phyloP scores from a whole-genome alignment of 2,113 vertebrate species.

The Boleophthalmus pectinirostris region DNA sequence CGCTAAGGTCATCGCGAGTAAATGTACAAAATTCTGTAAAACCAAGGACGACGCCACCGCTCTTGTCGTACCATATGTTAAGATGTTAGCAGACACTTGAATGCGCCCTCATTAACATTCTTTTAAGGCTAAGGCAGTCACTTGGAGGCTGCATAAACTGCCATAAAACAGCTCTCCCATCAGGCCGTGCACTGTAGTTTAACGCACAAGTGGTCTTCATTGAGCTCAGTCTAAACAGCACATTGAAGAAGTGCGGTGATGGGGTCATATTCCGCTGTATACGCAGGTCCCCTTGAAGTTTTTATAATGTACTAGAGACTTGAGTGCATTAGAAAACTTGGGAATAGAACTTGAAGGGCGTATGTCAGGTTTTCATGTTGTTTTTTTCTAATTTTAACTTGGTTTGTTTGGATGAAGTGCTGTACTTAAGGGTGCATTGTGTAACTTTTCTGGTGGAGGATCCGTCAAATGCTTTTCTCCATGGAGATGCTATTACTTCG shows the following conservation, averaged over 20 bases:
- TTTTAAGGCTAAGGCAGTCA: constrained; percentile 37
- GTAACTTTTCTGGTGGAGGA: too few species aligned
- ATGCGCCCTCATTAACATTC: constrained; percentile 47
- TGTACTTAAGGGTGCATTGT: too few species aligned
- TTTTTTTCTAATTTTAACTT: too few species aligned
- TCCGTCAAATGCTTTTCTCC: too few species aligned
- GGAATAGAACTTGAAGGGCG: constrained; percentile 30
- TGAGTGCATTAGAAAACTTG: constrained; percentile 44
- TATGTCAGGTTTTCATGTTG: too few species aligned
- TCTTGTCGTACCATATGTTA: constrained; percentile 23
- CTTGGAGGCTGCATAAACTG: constrained; percentile 38
- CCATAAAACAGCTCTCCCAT: constrained; percentile 48
- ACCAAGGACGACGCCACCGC: neutral
- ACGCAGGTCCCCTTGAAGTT: constrained; percentile 40
- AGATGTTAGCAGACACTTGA: constrained; percentile 37
- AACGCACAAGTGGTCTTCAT: constrained; percentile 43
- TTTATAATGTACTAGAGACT: constrained; percentile 29
- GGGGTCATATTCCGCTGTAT: constrained; percentile 44
- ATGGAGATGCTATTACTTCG: too few species aligned
- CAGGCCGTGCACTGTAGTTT: constrained; percentile 39
- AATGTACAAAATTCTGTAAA: neutral
- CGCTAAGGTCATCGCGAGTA: neutral
- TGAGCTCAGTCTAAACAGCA: constrained; percentile 31
- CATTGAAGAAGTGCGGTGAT: constrained; percentile 30
- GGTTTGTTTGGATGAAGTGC: too few species aligned